Base-by-base conservation (phyloP, 2,888 invertebrate species). In the Eristalis tenax region DNA sequence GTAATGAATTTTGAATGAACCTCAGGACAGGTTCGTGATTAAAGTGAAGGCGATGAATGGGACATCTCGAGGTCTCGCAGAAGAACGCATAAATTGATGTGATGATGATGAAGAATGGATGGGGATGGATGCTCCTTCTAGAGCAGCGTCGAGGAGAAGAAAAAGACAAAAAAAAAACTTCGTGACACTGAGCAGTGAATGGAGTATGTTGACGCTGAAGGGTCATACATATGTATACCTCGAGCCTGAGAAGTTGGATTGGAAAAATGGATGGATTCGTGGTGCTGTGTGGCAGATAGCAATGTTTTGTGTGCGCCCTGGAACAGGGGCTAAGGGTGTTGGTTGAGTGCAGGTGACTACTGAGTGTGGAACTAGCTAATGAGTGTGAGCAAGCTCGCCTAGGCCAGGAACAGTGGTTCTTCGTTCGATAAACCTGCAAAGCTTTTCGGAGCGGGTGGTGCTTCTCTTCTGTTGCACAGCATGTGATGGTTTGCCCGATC, bases 1-100 rank as follows among this genome's bases (percentile, higher is more conserved):
- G 18, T 28, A n/a, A 23, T 26, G 57, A 40, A 57, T 40, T 32
- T 40, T 43, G 23, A 38, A 35, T 56, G 61, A 38, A 40, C 15
- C 15, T 15, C 59, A 23, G 26, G 35, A 64, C 78, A 56, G 70
- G 56, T 50, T 50, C 50, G 50, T 18, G 50, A 50, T 50, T 50
- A 50, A 50, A 50, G 18, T 18, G 50, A 50, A 50, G 50, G 50
- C 50, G 50, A 50, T 50, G 50, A 50, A 50, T 50, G 50, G 50
- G 50, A 50, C 50, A 50, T 50, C 18, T 50, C 50, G 50, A 50
- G 50, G 50, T 50, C 50, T 50, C 50, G 18, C n/a, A 50, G 50
- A 18, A 8, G 50, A 50, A 6, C 50, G 50, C 18, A 50, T 50
- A 50, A 50, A 50, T 50, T 50, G n/a, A 50, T 40, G 40, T 15